phyloP scores from a whole-genome alignment of 2,113 vertebrate genomes.

The Saccopteryx leptura region DNA sequence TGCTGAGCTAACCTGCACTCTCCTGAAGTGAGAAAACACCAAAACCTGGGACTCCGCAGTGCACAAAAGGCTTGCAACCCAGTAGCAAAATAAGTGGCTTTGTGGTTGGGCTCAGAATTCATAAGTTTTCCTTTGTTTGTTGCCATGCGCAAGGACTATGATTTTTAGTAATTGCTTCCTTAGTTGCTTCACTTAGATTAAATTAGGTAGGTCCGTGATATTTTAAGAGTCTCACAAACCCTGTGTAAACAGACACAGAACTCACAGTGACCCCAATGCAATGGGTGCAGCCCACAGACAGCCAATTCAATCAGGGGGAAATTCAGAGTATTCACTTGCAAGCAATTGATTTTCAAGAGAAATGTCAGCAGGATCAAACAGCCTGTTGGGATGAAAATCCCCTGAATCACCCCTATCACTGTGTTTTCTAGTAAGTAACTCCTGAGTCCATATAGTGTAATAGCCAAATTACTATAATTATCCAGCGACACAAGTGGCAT shows the following conservation, averaged over 20 bases:
- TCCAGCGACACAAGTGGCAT: conserved; percentile 87
- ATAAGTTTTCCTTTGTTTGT: conserved; percentile 63
- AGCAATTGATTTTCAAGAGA: conserved; percentile 86
- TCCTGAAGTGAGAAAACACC: conserved; percentile 2
- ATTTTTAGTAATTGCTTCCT: conserved; percentile 80
- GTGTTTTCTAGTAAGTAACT: conserved; percentile 88
- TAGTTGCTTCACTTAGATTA: conserved; percentile 58
- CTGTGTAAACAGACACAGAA: conserved; percentile 70
- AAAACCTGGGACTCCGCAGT: background rate
- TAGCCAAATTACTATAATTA: conserved; percentile 92
- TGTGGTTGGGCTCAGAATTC: background rate
- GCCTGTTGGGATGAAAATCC: conserved; percentile 89
- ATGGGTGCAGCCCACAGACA: conserved; percentile 56
- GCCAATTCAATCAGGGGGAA: conserved; percentile 81
- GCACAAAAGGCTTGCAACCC: background rate
- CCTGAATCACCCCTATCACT: conserved; percentile 86
- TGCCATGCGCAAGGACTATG: conserved; percentile 54
- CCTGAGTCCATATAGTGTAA: conserved; percentile 89
- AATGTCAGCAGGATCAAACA: conserved; percentile 88
- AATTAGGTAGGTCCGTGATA: conserved; percentile 69
- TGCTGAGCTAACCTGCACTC: background rate
- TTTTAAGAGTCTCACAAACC: conserved; percentile 77
- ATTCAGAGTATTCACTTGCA: conserved; percentile 82
- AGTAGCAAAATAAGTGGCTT: conserved; percentile 10
- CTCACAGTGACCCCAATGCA: conserved; percentile 41